Evolutionary conservation across 2,888 invertebrate species (phyloP).

Genomic region (Limenitis camilla): DNA sequence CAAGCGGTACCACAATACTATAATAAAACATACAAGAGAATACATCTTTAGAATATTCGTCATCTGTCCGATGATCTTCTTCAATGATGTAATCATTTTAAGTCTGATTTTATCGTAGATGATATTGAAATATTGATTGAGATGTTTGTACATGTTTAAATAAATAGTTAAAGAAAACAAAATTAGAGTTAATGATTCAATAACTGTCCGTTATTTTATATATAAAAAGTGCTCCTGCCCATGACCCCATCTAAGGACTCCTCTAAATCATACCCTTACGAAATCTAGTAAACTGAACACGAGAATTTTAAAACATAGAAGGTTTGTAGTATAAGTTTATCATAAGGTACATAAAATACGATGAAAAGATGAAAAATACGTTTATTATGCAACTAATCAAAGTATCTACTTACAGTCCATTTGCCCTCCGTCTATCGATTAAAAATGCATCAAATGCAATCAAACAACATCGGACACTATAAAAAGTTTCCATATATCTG

Average conservation of each 20-base stretch:
- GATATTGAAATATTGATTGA: constrained; percentile 1
- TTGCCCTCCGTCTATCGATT: neutral
- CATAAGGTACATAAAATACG: too few relatives aligned
- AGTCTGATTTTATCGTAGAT: constrained; percentile 18
- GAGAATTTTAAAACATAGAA: too few relatives aligned
- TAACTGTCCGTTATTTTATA: too few relatives aligned
- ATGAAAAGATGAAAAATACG: too few relatives aligned
- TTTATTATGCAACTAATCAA: too few relatives aligned
- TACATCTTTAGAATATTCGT: constrained; percentile 32
- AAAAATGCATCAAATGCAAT: constrained; percentile 5
- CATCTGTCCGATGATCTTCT: constrained; percentile 31
- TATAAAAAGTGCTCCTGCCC: too few relatives aligned
- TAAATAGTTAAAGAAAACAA: neutral
- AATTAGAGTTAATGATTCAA: neutral
- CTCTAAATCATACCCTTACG: too few relatives aligned
- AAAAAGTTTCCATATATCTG: constrained; percentile 14
- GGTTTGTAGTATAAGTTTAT: too few relatives aligned
- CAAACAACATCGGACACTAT: constrained; percentile 1
- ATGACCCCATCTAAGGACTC: too few relatives aligned
- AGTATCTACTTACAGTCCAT: neutral
- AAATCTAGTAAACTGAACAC: too few relatives aligned
- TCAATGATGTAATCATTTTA: constrained; percentile 34
- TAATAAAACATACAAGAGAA: constrained; percentile 35
- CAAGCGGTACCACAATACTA: constrained; percentile 34
- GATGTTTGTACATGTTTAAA: neutral